phyloP scores from a whole-genome alignment of 2,113 vertebrate genomes.

The Gasterosteus aculeatus region DNA sequence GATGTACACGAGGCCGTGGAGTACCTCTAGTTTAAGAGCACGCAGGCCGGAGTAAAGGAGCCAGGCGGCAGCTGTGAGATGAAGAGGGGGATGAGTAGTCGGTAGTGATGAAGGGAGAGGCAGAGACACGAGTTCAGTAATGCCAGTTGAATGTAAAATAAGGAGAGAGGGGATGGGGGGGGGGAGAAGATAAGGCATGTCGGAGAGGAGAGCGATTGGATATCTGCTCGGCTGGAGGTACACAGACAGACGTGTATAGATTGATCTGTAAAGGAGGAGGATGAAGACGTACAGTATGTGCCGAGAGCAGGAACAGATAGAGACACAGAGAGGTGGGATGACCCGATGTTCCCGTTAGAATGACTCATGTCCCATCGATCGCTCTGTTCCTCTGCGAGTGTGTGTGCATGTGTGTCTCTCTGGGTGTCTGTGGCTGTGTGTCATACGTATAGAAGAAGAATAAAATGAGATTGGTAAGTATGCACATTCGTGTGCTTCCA shows the following conservation, averaged over 20 bases:
- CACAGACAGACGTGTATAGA: slow-evolving; percentile 27
- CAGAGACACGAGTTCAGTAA: not conserved
- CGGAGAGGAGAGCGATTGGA: slow-evolving; percentile 24
- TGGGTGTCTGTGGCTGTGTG: slow-evolving; percentile 10
- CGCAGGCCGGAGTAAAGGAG: not conserved
- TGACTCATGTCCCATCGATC: slow-evolving; percentile 61
- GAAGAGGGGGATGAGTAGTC: slow-evolving; percentile 3
- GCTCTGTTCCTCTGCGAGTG: slow-evolving; percentile 8
- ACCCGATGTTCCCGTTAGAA: slow-evolving; percentile 38
- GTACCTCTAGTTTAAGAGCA: slow-evolving; percentile 5
- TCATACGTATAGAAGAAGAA: not conserved
- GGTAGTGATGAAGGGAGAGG: not conserved
- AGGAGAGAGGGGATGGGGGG: slow-evolving; percentile 2
- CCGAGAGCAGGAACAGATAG: slow-evolving; percentile 30
- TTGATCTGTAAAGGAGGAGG: slow-evolving; percentile 21
- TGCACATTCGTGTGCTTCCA: not conserved
- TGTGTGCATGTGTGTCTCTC: slow-evolving; percentile 4
- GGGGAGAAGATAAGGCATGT: slow-evolving; percentile 23
- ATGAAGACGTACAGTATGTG: slow-evolving; percentile 1
- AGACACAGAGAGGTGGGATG: slow-evolving; percentile 38
- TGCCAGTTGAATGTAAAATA: slow-evolving; percentile 10
- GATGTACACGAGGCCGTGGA: not conserved
- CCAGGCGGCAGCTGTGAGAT: slow-evolving; percentile 9
- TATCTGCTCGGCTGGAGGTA: slow-evolving; percentile 17
- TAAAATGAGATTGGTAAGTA: not conserved